A percentile compares a stretch with the other conserved stretches of the same genome.
These are phyloP conservation scores for Zaprionus obscuricornis DNA, from an alignment of 2,888 invertebrate genomes.

Conservation along the genomic window DNA sequence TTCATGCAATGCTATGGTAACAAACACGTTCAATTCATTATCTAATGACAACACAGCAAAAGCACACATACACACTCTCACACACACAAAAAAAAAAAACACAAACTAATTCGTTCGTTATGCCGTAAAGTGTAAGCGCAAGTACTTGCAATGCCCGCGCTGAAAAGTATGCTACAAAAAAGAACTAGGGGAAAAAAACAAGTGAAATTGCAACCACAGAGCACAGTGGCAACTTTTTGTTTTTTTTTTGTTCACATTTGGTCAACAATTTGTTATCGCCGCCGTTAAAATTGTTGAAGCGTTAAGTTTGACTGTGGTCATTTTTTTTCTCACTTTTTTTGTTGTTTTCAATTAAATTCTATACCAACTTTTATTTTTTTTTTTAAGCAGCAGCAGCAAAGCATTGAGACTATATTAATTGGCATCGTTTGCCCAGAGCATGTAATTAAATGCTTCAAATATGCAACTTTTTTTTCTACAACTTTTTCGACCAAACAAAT, in stretches of 20 bases:
- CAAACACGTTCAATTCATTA: slow-evolving; percentile 37
- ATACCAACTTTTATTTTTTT: too few species aligned
- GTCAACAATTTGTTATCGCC: neutral
- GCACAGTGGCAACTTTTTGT: slow-evolving; percentile 7
- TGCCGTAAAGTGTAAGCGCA: slow-evolving; percentile 36
- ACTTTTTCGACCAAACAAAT: slow-evolving; percentile 55
- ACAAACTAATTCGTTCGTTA: slow-evolving; percentile 7
- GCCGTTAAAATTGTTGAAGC: slow-evolving; percentile 15
- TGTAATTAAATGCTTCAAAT: slow-evolving; percentile 52
- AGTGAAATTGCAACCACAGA: slow-evolving; percentile 4
- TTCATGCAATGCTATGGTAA: neutral
- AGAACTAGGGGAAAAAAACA: too few species aligned
- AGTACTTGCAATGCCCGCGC: slow-evolving; percentile 42
- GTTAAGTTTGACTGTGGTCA: slow-evolving; percentile 6
- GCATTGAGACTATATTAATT: slow-evolving; percentile 60
- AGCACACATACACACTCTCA: slow-evolving; percentile 3
- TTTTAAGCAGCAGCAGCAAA: slow-evolving; percentile 21
- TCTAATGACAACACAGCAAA: slow-evolving; percentile 10
- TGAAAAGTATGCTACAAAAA: slow-evolving; percentile 56
- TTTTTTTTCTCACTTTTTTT: too few species aligned
- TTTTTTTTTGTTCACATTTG: too few species aligned
- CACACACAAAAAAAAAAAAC: slow-evolving; percentile 8
- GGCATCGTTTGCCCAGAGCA: slow-evolving; percentile 31
- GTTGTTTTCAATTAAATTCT: too few species aligned
- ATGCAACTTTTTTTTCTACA: slow-evolving; percentile 49